A percentile compares a stretch with the other conserved stretches of the same genome.
phyloP scores from a whole-genome alignment of 2,888 invertebrate species.

The Toxonevra muliebris region DNA sequence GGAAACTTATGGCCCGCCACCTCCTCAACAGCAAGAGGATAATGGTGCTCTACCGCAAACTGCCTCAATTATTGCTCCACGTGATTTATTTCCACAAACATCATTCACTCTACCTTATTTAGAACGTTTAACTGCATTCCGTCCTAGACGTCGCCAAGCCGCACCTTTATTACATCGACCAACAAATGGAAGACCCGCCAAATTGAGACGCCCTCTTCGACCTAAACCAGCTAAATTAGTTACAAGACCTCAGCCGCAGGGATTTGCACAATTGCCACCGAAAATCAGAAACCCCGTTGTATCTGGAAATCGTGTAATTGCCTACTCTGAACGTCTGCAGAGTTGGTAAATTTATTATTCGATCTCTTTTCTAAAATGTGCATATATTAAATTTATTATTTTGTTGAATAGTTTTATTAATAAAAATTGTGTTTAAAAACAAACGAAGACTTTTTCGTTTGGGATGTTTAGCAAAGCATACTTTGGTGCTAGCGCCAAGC shows the following conservation, averaged over 20 bases:
- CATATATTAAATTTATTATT: too few species aligned
- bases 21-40: slow-evolving; percentile 27
- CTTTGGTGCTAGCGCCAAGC: too few species aligned
- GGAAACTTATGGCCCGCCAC: slow-evolving; percentile 35
- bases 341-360: slow-evolving; percentile 41
- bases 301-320: slow-evolving; percentile 43
- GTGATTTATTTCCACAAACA: slow-evolving; percentile 47
- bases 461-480: too few species aligned
- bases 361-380: too few species aligned
- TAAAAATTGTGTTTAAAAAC: too few species aligned
- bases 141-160: slow-evolving; percentile 42
- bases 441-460: too few species aligned
- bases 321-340: slow-evolving; percentile 44
- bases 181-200: slow-evolving; percentile 37
- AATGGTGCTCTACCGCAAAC: slow-evolving; percentile 38
- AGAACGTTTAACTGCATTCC: slow-evolving; percentile 50
- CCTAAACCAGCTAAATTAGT: slow-evolving; percentile 44
- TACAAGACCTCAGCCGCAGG: slow-evolving; percentile 16
- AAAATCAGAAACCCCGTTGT: slow-evolving; percentile 40
- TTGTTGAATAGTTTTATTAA: too few species aligned
- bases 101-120: slow-evolving; percentile 49
- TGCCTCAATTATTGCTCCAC: slow-evolving; percentile 45
- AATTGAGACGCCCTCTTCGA: slow-evolving; percentile 40
- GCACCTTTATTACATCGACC: slow-evolving; percentile 34
- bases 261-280: slow-evolving; percentile 43